phyloP scores from a whole-genome alignment of 1,140 invertebrate species.

The Euwallacea similis region DNA sequence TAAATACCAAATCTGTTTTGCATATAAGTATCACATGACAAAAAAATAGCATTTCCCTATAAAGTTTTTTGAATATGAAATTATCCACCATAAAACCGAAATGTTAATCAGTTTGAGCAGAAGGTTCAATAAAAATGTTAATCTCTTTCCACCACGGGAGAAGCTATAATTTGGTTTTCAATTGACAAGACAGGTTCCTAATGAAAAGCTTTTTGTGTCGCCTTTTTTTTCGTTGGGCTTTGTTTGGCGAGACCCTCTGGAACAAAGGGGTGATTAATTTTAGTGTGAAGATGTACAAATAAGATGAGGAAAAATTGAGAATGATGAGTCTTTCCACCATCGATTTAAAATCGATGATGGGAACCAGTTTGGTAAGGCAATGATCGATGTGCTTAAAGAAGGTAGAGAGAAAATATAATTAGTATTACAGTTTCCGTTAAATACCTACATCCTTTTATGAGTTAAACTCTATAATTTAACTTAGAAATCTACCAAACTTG shows the following conservation, averaged over 20 bases:
- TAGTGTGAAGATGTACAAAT: slow-evolving; percentile 18
- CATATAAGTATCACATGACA: too few relatives aligned
- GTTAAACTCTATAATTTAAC: too few relatives aligned
- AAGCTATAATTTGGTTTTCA: slow-evolving; percentile 10
- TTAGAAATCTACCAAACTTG: too few relatives aligned
- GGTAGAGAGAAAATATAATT: too few relatives aligned
- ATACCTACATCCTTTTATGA: too few relatives aligned
- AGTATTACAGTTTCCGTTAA: too few relatives aligned
- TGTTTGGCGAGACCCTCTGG: slow-evolving; percentile 3
- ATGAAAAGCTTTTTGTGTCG: slow-evolving; percentile 16
- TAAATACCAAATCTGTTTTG: too few relatives aligned
- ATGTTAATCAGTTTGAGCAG: neutral
- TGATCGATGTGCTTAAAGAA: too few relatives aligned
- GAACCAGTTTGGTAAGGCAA: too few relatives aligned
- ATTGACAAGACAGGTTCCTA: slow-evolving; percentile 17
- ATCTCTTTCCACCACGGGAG: neutral
- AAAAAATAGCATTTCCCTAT: neutral
- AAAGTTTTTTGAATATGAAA: neutral
- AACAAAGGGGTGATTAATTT: slow-evolving; percentile 21
- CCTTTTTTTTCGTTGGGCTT: slow-evolving; percentile 9
- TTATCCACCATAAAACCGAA: slow-evolving; percentile 3
- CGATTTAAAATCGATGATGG: too few relatives aligned
- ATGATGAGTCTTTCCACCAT: neutral
- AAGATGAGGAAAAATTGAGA: neutral
- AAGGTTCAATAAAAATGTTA: neutral